Evolutionary conservation across 2,797 vertebrate species (phyloP).

Genomic region (Glyptemys insculpta): DNA sequence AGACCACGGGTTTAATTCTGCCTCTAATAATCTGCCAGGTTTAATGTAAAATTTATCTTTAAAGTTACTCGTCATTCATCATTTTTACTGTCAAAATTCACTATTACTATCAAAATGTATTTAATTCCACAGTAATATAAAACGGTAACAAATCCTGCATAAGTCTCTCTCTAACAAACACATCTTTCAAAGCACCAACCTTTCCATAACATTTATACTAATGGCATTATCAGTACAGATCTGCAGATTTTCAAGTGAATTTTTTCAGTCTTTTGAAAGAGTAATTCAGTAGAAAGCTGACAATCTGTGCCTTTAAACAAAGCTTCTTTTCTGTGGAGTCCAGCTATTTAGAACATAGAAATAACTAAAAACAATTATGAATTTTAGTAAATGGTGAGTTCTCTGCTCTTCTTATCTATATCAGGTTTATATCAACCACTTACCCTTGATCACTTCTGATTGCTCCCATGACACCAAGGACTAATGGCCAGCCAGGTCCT

Average conservation of each 20-base stretch:
- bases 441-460: slow-evolving; percentile 99
- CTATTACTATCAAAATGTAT: background rate
- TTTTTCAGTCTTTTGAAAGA: background rate
- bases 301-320: background rate
- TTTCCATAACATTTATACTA: background rate
- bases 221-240: background rate
- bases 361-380: background rate
- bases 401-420: background rate
- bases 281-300: background rate
- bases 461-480: slow-evolving; percentile 97
- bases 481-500: slow-evolving; percentile 97
- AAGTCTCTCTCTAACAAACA: background rate
- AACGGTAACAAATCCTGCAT: background rate
- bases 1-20: background rate
- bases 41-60: background rate
- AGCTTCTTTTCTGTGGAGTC: background rate
- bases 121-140: background rate
- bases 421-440: slow-evolving; percentile 70
- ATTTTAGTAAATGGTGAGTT: slow-evolving; percentile 2
- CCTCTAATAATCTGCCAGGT: background rate
- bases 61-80: background rate
- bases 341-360: background rate
- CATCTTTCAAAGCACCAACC: background rate
- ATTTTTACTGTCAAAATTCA: too few species aligned
- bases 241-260: background rate